Evolutionary conservation across 2,888 invertebrate genomes (phyloP).

Genomic region (Epistrophella euchroma): DNA sequence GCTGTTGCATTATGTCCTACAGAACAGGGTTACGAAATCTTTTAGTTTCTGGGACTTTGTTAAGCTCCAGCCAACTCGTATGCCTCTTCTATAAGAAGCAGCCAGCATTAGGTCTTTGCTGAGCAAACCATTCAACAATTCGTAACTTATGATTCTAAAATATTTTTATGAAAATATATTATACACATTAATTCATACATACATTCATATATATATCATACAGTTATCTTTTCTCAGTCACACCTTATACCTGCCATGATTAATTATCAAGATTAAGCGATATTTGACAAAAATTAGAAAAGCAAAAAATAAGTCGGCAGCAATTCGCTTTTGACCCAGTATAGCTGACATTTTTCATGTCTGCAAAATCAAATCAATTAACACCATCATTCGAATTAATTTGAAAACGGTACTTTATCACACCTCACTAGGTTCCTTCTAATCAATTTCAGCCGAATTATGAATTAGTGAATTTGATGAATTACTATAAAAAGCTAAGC

Average conservation of each 20-base stretch:
- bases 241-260: not conserved
- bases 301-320: not conserved
- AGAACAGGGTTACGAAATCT: too few species aligned
- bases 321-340: not conserved
- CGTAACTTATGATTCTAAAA: too few species aligned
- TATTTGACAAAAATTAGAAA: not conserved
- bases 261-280: not conserved
- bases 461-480: not conserved
- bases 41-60: too few species aligned
- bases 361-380: constrained; percentile 35
- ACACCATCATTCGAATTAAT: constrained; percentile 18
- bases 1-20: too few species aligned
- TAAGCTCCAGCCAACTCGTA: too few species aligned
- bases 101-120: too few species aligned
- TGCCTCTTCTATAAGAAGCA: too few species aligned
- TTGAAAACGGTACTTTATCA: constrained; percentile 5
- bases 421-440: not conserved
- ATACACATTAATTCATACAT: too few species aligned
- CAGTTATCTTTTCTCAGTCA: not conserved
- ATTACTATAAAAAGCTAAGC: constrained; percentile 42
- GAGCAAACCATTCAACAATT: too few species aligned
- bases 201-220: too few species aligned
- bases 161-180: too few species aligned
- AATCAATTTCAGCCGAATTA: not conserved
- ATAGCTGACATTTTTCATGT: constrained; percentile 10